A percentile compares a stretch with the other conserved stretches of the same genome.
phyloP scores from a whole-genome alignment of 23 tunicate genomes.

The Ciona savignyi region DNA sequence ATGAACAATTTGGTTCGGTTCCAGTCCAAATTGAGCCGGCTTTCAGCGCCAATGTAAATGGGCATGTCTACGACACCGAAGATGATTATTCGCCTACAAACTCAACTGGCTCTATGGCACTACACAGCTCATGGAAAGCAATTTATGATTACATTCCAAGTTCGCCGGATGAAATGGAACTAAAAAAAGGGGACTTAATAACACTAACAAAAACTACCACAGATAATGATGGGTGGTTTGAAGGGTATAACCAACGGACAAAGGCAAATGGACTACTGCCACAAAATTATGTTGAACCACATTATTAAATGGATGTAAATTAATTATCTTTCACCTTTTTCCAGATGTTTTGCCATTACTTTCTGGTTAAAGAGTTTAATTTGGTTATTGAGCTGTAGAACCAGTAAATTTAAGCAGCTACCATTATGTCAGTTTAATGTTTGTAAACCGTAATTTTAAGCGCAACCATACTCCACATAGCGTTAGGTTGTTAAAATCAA shows the following conservation, averaged over 20 bases:
- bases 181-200: constrained; percentile 22
- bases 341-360: too few relatives aligned
- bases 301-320: too few relatives aligned
- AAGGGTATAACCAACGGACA: constrained; percentile 24
- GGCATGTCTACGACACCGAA: not conserved
- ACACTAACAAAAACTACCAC: not conserved
- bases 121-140: constrained; percentile 8
- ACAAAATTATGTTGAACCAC: constrained; percentile 27
- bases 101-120: not conserved
- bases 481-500: too few relatives aligned
- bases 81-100: not conserved
- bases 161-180: constrained; percentile 19
- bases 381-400: too few relatives aligned
- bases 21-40: not conserved
- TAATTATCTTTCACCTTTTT: too few relatives aligned
- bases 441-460: too few relatives aligned
- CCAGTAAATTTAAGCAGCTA: too few relatives aligned
- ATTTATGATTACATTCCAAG: constrained; percentile 23
- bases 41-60: not conserved
- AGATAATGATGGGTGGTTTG: constrained; percentile 32
- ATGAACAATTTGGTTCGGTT: constrained; percentile 29
- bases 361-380: too few relatives aligned
- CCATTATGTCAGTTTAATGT: too few relatives aligned
- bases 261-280: constrained; percentile 22
- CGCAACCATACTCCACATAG: too few relatives aligned